A percentile compares a stretch with the other conserved stretches of the same genome.
phyloP scores from a whole-genome alignment of 2,797 vertebrate species.

The Enteromius trimaculatus region DNA sequence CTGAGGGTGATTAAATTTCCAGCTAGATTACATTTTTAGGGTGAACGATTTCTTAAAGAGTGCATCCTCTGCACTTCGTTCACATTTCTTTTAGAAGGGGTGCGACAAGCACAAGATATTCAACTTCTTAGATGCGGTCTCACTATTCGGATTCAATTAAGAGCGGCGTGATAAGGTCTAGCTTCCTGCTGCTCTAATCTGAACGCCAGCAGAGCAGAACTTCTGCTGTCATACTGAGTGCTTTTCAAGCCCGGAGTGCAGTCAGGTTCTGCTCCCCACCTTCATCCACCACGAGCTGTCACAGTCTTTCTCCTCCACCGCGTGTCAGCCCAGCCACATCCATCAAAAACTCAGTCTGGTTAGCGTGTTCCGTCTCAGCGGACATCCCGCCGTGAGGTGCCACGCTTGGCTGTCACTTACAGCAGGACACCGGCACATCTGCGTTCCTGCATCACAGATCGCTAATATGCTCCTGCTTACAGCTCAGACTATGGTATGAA shows the following conservation, averaged over 20 bases:
- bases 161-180: slow-evolving; percentile 19
- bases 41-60: background rate
- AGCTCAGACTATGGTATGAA: background rate
- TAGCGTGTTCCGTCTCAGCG: slow-evolving; percentile 39
- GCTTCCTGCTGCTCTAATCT: slow-evolving; percentile 50
- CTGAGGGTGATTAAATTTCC: background rate
- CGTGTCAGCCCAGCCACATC: slow-evolving; percentile 27
- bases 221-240: slow-evolving; percentile 26
- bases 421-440: slow-evolving; percentile 28
- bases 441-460: slow-evolving; percentile 28
- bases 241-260: slow-evolving; percentile 2
- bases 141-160: slow-evolving; percentile 48
- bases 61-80: background rate
- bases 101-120: slow-evolving; percentile 34
- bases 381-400: slow-evolving; percentile 9
- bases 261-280: slow-evolving; percentile 14
- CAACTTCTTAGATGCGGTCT: slow-evolving; percentile 26
- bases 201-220: slow-evolving; percentile 37
- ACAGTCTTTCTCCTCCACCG: background rate
- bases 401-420: slow-evolving; percentile 46
- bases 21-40: background rate
- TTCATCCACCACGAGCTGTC: slow-evolving; percentile 11
- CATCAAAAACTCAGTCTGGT: slow-evolving; percentile 45
- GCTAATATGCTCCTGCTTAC: slow-evolving; percentile 20
- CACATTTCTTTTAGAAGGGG: background rate